Base-by-base conservation (phyloP, 2,113 vertebrate species). In the Tetraodon nigroviridis region DNA sequence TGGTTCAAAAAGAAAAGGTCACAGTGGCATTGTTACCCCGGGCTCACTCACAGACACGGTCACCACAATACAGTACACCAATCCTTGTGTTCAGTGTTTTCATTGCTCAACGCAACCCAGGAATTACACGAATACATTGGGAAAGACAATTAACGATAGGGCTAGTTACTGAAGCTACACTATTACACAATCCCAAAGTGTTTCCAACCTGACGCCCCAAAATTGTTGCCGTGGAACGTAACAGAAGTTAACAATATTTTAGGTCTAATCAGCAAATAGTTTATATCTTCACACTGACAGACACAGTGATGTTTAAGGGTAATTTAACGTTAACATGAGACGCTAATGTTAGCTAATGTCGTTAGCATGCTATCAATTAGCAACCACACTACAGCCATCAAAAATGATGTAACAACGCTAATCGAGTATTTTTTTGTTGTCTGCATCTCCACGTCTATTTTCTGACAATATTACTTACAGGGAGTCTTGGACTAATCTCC, bases 401-500 rank as follows among this genome's bases (percentile, higher is more conserved):
- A 16, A 53, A 48, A 15, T 0, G 14, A 16, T 7, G 7, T 17
- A 37, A 40, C 32, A 10, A 42, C 6, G 51, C 15, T 13, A 5
- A 2, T 5, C 14, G 0, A 0, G 1, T 20, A n/a, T 18, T 63
- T 54, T 46, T 47, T 1, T 32, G 24, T 5, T 11, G 1, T 12
- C 19, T 20, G 27, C 0, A 8, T 44, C 5, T n/a, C 4, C 8
- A 4, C 22, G 1, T 57, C 45, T 3, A 5, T 1, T 59, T 8
- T 37, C 0, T 18, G 51, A 51, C 11, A 2, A 0, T 4, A 17
- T 22, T 45, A 80, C 90, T 91, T 64, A 92, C 89, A 24, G 92
- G 91, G 55, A 92, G 83, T 41, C 87, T 87, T 55, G 90, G 92
- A 56, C 79, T 90, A 53, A 92, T 93, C 88, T 91, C 91, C 44